A percentile compares a stretch with the other conserved stretches of the same genome.
Evolutionary conservation across 2,888 invertebrate genomes (phyloP).

Genomic region (Podotricha telesiphe): DNA sequence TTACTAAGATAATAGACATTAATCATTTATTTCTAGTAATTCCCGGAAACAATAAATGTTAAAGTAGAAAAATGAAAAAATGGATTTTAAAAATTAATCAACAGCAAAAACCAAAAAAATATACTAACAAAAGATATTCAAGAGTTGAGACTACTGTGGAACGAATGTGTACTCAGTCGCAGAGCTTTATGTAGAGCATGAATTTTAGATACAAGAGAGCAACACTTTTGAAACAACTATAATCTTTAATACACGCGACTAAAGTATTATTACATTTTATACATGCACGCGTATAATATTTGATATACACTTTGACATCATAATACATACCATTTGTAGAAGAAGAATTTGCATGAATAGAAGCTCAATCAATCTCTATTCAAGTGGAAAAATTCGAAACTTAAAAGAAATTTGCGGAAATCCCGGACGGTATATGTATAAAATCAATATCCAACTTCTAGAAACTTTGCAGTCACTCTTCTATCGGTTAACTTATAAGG

Average conservation of each 20-base stretch:
- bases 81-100: neutral
- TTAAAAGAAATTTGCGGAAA: slow-evolving; percentile 34
- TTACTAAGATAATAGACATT: slow-evolving; percentile 31
- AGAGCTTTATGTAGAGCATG: slow-evolving; percentile 65
- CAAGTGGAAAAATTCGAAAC: slow-evolving; percentile 58
- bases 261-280: slow-evolving; percentile 4
- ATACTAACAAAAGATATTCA: slow-evolving; percentile 45
- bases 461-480: neutral
- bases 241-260: slow-evolving; percentile 14
- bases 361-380: slow-evolving; percentile 43
- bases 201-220: slow-evolving; percentile 66
- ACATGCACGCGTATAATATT: neutral
- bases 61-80: slow-evolving; percentile 27
- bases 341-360: slow-evolving; percentile 14
- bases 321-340: neutral
- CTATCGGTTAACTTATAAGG: neutral
- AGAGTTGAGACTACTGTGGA: slow-evolving; percentile 66
- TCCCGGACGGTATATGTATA: slow-evolving; percentile 35
- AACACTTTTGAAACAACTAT: slow-evolving; percentile 46
- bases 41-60: slow-evolving; percentile 15
- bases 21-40: slow-evolving; percentile 42
- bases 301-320: neutral
- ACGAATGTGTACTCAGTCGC: slow-evolving; percentile 57
- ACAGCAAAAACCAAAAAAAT: slow-evolving; percentile 2
- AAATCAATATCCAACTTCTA: slow-evolving; percentile 27